A percentile compares a stretch with the other conserved stretches of the same genome.
Evolutionary conservation across 2,888 invertebrate genomes (phyloP).

Genomic region (Callosobruchus maculatus): DNA sequence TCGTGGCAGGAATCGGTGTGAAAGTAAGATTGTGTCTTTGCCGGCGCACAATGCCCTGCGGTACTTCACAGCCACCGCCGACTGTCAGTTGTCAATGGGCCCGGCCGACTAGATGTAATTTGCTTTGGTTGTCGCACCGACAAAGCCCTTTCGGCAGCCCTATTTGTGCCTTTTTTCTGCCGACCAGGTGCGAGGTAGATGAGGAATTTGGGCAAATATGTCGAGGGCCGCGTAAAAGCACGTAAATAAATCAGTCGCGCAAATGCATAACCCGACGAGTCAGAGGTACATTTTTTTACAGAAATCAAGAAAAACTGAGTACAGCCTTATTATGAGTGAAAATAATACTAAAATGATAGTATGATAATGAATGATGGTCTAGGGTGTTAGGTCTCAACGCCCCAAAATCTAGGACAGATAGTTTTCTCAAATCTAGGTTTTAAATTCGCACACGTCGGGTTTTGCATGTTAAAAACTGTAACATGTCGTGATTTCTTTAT

Average conservation of each 20-base stretch:
- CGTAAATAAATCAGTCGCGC: background rate
- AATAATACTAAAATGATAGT: too few relatives aligned
- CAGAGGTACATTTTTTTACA: too few relatives aligned
- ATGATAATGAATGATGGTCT: too few relatives aligned
- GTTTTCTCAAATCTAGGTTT: too few relatives aligned
- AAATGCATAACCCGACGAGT: too few relatives aligned
- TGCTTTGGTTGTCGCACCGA: constrained; percentile 40
- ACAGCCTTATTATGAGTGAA: too few relatives aligned
- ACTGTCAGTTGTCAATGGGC: constrained; percentile 38
- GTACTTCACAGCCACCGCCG: constrained; percentile 44
- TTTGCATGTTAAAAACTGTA: too few relatives aligned
- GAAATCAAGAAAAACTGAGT: too few relatives aligned
- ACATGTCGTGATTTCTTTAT: too few relatives aligned
- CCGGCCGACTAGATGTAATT: constrained; percentile 45
- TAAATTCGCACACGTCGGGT: too few relatives aligned
- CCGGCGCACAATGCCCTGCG: constrained; percentile 34
- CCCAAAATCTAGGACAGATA: too few relatives aligned
- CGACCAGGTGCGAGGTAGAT: background rate
- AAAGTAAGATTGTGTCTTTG: constrained; percentile 49
- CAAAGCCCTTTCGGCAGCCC: constrained; percentile 24
- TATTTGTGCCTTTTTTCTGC: background rate
- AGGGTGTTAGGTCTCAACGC: too few relatives aligned
- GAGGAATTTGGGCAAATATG: background rate
- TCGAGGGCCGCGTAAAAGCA: background rate
- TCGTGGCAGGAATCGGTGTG: constrained; percentile 44